These are phyloP conservation scores for Armadillidium nasatum DNA, from an alignment of 1,140 invertebrate genomes.

Conservation along the genomic window DNA sequence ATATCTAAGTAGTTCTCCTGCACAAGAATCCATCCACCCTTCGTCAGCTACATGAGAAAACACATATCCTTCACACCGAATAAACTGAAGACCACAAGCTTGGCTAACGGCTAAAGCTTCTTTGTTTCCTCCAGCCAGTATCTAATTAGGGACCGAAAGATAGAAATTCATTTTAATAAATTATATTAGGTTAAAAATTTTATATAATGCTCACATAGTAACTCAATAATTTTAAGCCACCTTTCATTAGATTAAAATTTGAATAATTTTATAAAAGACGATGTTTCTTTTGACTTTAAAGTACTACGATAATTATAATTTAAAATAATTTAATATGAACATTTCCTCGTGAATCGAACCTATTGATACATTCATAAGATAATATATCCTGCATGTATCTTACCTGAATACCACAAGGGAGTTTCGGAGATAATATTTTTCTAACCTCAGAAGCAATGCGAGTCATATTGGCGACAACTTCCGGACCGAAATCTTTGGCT, in stretches of 20 bases:
- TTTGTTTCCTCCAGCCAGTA: conserved; percentile 70
- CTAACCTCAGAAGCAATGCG: conserved; percentile 57
- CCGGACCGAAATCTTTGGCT: conserved; percentile 59
- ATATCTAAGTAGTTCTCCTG: conserved; percentile 68
- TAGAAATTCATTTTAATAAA: too few relatives aligned
- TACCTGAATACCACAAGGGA: conserved; percentile 63
- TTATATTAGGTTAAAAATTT: too few relatives aligned
- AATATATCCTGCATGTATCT: neutral
- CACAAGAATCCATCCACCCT: conserved; percentile 70
- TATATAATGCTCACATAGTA: too few relatives aligned
- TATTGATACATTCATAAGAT: neutral
- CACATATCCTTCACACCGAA: conserved; percentile 74
- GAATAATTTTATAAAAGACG: too few relatives aligned
- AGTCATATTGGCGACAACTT: conserved; percentile 67
- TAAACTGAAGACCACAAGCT: conserved; percentile 67
- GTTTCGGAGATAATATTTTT: conserved; percentile 50
- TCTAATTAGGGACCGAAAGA: conserved; percentile 49
- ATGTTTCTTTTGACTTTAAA: too few relatives aligned
- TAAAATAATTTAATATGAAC: too few relatives aligned
- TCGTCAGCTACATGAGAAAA: conserved; percentile 79
- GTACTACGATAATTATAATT: too few relatives aligned
- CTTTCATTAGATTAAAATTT: too few relatives aligned
- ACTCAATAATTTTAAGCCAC: too few relatives aligned
- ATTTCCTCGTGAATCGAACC: neutral
- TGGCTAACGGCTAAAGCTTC: conserved; percentile 72